These are phyloP conservation scores for Crenuchus spilurus DNA, from an alignment of 2,797 vertebrate species.

Conservation along the genomic window DNA sequence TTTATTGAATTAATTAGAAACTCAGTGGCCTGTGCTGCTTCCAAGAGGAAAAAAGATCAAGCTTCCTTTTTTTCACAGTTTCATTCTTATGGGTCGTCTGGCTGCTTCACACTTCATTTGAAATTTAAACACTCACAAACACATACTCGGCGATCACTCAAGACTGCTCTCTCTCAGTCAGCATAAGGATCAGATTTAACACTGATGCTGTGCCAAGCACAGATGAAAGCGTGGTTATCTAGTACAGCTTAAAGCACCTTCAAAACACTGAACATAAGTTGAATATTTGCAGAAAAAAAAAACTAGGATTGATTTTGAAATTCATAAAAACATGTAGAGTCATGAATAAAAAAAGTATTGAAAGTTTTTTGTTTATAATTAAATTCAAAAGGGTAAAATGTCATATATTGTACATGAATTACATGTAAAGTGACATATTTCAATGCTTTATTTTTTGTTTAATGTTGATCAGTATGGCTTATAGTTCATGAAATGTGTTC, in stretches of 20 bases:
- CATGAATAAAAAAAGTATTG: no score
- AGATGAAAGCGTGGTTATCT: conserved; percentile 19
- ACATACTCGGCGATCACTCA: not conserved
- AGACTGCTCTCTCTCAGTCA: not conserved
- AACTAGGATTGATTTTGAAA: no score
- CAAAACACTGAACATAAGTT: conserved; percentile 3
- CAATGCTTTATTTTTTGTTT: no score
- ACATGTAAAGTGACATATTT: no score
- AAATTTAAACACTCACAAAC: conserved; percentile 26
- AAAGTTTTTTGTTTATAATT: no score
- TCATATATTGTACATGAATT: no score
- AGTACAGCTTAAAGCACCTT: conserved; percentile 4
- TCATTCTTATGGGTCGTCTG: conserved; percentile 20
- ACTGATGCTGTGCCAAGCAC: not conserved
- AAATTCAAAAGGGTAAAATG: no score
- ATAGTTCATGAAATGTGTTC: no score
- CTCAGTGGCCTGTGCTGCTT: conserved; percentile 14
- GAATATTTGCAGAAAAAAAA: no score
- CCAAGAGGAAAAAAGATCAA: conserved; percentile 20
- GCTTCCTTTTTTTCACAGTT: conserved; percentile 5
- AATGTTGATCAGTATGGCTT: no score
- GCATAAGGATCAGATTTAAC: conserved; percentile 13
- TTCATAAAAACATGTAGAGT: no score
- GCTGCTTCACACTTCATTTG: conserved; percentile 24
- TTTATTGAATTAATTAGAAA: conserved; percentile 40